Base-by-base conservation (phyloP, 2,888 invertebrate genomes). In the Nomada flava region DNA sequence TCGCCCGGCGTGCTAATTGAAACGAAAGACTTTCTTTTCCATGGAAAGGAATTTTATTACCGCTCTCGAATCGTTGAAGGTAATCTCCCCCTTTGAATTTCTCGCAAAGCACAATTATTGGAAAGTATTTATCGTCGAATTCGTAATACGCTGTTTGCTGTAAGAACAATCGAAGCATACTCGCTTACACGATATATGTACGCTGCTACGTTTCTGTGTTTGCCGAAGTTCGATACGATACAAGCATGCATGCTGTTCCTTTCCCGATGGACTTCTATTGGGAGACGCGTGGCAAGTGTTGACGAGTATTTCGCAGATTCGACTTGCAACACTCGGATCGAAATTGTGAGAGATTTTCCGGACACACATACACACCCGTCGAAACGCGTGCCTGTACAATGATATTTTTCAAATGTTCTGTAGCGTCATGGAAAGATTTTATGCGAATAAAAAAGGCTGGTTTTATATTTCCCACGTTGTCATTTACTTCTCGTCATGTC, bases 381-480 rank as follows among this genome's bases (percentile, higher is more conserved):
- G 69, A 76, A 79, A 82, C 57, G 82, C 74, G 84, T 87, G 88
- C 88, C 86, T 87, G 88, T 88, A 86, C 76, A 81, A 86, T 78
- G 82, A 88, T 87, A 87, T 88, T 87, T 87, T 87, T 87, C 70
- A 88, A 70, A 65, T 77, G 47, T 79, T 87, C 82, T 86, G 83
- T 88, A 84, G 68, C 52, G 13, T 71, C 36, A 20, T 63, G 68
- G 42, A 63, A 62, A 84, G 71, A 83, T 84, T 86, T 79, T 87
- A 83, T 76, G 76, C 68, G 60, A 87, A 88, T 86, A 88, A 87
- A 87, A 71, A 87, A 71, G 80, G 55, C 76, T 88, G 88, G 81
- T 87, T 84, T 87, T 88, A 47, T 86, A 87, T 77, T 52, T 23
- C 10, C 10, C 20, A 20, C n/a, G 20, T 67, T 60, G 47, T 11